These are phyloP conservation scores for Terebella lapidaria DNA, from an alignment of 2,888 invertebrate species.

Conservation along the genomic window DNA sequence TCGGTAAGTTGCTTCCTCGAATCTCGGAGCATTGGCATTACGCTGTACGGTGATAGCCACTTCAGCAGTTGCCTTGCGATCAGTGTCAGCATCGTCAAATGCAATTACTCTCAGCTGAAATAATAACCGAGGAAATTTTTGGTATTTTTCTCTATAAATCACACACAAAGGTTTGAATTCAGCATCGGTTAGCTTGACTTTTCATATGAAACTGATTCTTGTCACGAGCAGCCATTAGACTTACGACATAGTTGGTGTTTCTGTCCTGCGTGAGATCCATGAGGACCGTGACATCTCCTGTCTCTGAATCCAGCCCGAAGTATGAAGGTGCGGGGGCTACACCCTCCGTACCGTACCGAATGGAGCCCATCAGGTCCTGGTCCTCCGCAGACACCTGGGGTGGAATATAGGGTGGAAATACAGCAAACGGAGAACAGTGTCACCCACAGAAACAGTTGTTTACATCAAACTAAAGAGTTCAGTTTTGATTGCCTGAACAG, in stretches of 20 bases:
- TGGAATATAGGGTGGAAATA: too few species aligned
- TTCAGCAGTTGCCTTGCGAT: conserved; percentile 32
- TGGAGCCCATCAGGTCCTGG: conserved; percentile 17
- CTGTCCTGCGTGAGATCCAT: conserved; percentile 29
- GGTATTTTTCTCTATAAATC: too few species aligned
- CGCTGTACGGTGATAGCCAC: conserved; percentile 38
- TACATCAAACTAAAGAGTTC: too few species aligned
- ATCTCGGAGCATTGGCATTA: conserved; percentile 37
- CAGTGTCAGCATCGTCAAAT: conserved; percentile 33
- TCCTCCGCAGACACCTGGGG: conserved; percentile 14
- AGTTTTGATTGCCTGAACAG: too few species aligned
- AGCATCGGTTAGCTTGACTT: too few species aligned
- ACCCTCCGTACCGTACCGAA: conserved; percentile 22
- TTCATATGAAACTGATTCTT: too few species aligned
- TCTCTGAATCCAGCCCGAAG: conserved; percentile 30
- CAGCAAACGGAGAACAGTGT: too few species aligned
- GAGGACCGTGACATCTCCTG: conserved; percentile 31
- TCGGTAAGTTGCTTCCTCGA: conserved; percentile 25
- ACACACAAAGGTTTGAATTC: too few species aligned
- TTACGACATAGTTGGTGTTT: conserved; percentile 31
- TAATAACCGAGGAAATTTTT: background rate
- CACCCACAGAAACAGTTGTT: too few species aligned
- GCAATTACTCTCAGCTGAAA: conserved; percentile 29
- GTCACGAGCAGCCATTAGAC: too few species aligned
- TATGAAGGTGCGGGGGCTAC: conserved; percentile 27